phyloP scores from a whole-genome alignment of 1,140 invertebrate genomes.

The Cepaea nemoralis region DNA sequence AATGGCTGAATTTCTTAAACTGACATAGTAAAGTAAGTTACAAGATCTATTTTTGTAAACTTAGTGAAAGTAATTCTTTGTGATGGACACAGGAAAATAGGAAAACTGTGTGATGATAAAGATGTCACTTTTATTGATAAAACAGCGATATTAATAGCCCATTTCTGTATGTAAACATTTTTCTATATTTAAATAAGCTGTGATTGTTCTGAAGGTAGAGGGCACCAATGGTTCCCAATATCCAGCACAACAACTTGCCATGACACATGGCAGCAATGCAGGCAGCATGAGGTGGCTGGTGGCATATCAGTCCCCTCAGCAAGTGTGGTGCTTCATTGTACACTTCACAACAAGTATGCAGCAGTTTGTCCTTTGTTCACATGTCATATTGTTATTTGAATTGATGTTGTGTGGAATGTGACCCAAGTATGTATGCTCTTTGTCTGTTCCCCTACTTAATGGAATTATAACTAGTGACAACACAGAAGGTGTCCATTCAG shows the following conservation, averaged over 20 bases:
- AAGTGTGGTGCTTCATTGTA: conserved; percentile 19
- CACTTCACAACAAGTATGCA: not conserved
- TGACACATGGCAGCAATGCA: conserved; percentile 15
- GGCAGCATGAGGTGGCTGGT: conserved; percentile 21
- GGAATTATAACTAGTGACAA: not conserved
- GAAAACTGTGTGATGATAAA: too few relatives aligned
- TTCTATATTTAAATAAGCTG: conserved; percentile 5
- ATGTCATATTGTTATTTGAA: conserved; percentile 3
- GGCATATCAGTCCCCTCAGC: not conserved
- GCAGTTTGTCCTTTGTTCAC: not conserved
- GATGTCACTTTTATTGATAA: too few relatives aligned
- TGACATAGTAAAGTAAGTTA: too few relatives aligned
- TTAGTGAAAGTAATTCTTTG: not conserved
- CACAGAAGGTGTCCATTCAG: not conserved
- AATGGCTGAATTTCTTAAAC: not conserved
- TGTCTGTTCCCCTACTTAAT: not conserved
- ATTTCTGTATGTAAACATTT: not conserved
- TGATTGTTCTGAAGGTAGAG: conserved; percentile 7
- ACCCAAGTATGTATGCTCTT: not conserved
- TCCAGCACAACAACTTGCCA: not conserved
- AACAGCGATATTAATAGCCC: too few relatives aligned
- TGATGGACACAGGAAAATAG: too few relatives aligned
- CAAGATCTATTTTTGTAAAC: too few relatives aligned
- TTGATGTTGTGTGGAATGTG: not conserved
- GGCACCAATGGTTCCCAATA: conserved; percentile 13